Base-by-base conservation (phyloP, 2,888 invertebrate genomes). In the Sarcophaga rosellei region DNA sequence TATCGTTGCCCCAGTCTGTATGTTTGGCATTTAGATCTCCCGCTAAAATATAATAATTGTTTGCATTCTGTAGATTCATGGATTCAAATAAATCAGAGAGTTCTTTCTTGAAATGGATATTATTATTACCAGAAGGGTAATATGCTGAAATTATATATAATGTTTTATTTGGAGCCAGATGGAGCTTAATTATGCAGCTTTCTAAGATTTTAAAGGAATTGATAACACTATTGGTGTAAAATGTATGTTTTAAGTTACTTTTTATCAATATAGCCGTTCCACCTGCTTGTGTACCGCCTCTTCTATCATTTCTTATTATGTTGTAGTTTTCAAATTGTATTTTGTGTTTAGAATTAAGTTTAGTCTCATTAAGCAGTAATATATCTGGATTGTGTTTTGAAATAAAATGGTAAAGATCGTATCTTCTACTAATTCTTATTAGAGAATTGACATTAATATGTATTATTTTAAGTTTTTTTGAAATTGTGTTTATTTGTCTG, bases 261-360 rank as follows among this genome's bases (percentile, higher is more conserved):
- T 72, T 59, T 35, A 6, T 35, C 15, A 73, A 45, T 12, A 62
- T 21, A 8, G 73, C 62, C 5, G 73, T 73, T 15, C 62, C 73
- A 15, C 62, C 73, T 21, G 17, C 68, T 68, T 68, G 68, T 17
- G 35, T 68, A 4, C 35, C 68, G 6, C 45, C 68, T 20, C 8
- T 20, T n/a, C 61, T 61, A 61, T 61, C 61, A 20, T 20, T 61
- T 61, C 61, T 61, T 61, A 61, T 61, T 11, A 61, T 61, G 21
- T 61, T 61, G n/a, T 61, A 61, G n/a, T 61, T 61, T n/a, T 20
- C 20, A n/a, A 61, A n/a, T 61, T 61, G 21, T n/a, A 61, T n/a
- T 61, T 61, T 61, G 20, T 61, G 61, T 61, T 47, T 15, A 15
- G 6, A 35, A 35, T 35, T 35, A 35, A 35, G 35, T 35, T 35